A percentile compares a stretch with the other conserved stretches of the same genome.
Conservation (phyloP, 2,888 invertebrate genomes). For the Mythimna lalbum region DNA sequence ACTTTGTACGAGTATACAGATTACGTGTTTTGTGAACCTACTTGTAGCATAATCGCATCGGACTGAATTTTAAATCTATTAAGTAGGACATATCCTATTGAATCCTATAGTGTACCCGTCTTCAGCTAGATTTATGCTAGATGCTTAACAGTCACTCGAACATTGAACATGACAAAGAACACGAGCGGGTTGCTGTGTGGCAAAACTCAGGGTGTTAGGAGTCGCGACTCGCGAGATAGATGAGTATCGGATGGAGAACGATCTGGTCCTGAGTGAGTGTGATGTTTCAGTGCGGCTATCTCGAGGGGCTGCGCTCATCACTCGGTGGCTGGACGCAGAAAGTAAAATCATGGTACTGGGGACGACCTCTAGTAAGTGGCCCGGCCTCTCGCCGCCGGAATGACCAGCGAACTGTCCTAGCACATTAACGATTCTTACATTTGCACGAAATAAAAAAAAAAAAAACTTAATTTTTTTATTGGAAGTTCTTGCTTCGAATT, state of each 20-base stretch:
- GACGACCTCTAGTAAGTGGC: conserved; percentile 98
- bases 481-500: conserved; percentile 86
- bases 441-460: conserved; percentile 85
- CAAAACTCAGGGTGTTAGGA: conserved; percentile 59
- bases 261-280: conserved; percentile 89
- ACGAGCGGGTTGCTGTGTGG: conserved; percentile 68
- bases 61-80: conserved; percentile 54
- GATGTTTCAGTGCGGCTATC: conserved; percentile 96
- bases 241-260: conserved; percentile 71
- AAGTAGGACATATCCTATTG: conserved; percentile 69
- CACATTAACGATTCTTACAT: conserved; percentile 88
- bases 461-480: conserved; percentile 75
- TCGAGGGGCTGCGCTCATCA: conserved; percentile 98
- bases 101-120: conserved; percentile 70
- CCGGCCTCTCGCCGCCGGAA: conserved; percentile 85
- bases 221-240: conserved; percentile 60
- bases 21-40: conserved; percentile 53
- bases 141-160: conserved; percentile 77
- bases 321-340: conserved; percentile 99
- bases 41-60: conserved; percentile 62
- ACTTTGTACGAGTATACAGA: conserved; percentile 58
- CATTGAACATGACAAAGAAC: conserved; percentile 77
- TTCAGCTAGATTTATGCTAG: conserved; percentile 76
- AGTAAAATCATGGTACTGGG: conserved; percentile 99
- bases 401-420: conserved; percentile 87